A percentile compares a stretch with the other conserved stretches of the same genome.
phyloP scores from a whole-genome alignment of 2,888 invertebrate species.

The Aplocera efformata region DNA sequence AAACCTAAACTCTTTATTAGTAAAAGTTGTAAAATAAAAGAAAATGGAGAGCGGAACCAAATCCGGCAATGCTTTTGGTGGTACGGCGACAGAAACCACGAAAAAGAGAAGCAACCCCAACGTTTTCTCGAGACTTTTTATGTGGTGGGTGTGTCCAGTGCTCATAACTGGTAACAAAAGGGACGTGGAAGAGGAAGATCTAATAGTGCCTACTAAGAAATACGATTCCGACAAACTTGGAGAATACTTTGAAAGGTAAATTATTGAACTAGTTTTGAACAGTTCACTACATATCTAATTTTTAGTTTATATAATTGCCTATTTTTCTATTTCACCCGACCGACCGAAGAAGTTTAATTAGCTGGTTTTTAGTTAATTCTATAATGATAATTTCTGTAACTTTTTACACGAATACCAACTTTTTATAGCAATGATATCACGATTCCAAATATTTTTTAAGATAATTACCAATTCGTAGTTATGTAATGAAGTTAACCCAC shows the following conservation, averaged over 20 bases:
- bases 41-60: conserved; percentile 33
- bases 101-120: conserved; percentile 51
- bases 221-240: conserved; percentile 82
- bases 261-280: conserved; percentile 15
- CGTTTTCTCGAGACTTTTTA: conserved; percentile 57
- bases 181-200: conserved; percentile 83
- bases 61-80: conserved; percentile 21
- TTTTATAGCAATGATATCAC: too few relatives aligned
- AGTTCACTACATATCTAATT: not conserved
- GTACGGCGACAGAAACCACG: conserved; percentile 22
- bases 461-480: too few relatives aligned
- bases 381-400: too few relatives aligned
- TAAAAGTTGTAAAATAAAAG: not conserved
- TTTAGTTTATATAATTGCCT: too few relatives aligned
- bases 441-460: too few relatives aligned
- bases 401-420: too few relatives aligned
- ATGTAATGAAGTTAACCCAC: too few relatives aligned
- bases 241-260: conserved; percentile 79
- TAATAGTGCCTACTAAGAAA: conserved; percentile 80
- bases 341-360: too few relatives aligned
- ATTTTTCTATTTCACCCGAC: too few relatives aligned
- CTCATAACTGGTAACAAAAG: conserved; percentile 77
- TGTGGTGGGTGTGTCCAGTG: conserved; percentile 74
- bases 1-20: too few relatives aligned
- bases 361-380: too few relatives aligned